A percentile compares a stretch with the other conserved stretches of the same genome.
These are phyloP conservation scores for Aethes cnicana DNA, from an alignment of 2,888 invertebrate genomes.

Conservation along the genomic window DNA sequence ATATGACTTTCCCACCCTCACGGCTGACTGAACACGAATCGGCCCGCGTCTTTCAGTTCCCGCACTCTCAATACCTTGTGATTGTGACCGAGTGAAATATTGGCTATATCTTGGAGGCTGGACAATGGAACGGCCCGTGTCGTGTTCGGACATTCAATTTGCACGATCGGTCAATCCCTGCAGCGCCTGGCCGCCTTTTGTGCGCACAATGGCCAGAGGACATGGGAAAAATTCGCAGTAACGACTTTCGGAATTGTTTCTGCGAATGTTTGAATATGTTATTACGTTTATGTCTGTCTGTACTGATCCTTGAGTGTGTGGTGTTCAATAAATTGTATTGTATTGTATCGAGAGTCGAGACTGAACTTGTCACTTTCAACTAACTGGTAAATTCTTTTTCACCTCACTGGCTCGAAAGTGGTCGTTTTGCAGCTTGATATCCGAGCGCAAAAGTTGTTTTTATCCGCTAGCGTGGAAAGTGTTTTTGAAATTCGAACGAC, in stretches of 20 bases:
- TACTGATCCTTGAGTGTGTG: too few species aligned
- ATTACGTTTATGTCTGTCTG: too few species aligned
- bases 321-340: too few species aligned
- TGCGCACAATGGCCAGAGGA: constrained; percentile 60
- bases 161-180: constrained; percentile 74
- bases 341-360: too few species aligned
- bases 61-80: constrained; percentile 49
- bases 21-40: constrained; percentile 36
- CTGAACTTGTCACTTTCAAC: too few species aligned
- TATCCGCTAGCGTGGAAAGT: too few species aligned
- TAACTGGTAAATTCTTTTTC: too few species aligned
- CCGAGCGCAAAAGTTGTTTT: too few species aligned
- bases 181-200: constrained; percentile 64
- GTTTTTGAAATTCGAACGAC: too few species aligned
- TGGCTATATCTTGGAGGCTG: constrained; percentile 60
- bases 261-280: constrained; percentile 1
- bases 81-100: constrained; percentile 61
- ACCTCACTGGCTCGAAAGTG: too few species aligned
- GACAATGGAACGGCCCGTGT: constrained; percentile 53
- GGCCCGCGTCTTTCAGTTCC: constrained; percentile 37
- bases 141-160: constrained; percentile 75
- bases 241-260: constrained; percentile 12
- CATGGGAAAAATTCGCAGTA: constrained; percentile 57
- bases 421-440: too few species aligned
- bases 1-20: constrained; percentile 20